These are phyloP conservation scores for Marasmarcha lunaedactyla DNA, from an alignment of 2,888 invertebrate genomes.

Conservation along the genomic window DNA sequence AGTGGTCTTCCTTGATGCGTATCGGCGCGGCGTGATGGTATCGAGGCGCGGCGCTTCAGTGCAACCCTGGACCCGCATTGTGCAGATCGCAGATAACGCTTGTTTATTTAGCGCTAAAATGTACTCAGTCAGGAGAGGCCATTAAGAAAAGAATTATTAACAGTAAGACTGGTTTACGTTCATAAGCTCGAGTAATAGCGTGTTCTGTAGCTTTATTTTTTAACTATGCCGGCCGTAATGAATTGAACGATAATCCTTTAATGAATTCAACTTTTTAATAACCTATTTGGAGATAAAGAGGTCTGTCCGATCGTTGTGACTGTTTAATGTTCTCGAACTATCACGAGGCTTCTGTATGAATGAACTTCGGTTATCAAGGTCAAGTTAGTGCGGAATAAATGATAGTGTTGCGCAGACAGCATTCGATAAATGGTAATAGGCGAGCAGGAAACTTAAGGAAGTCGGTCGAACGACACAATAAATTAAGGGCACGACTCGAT, in stretches of 20 bases:
- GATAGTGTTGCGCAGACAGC: slow-evolving; percentile 34
- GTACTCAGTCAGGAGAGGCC: slow-evolving; percentile 53
- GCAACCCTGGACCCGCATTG: slow-evolving; percentile 54
- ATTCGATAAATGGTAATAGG: slow-evolving; percentile 55
- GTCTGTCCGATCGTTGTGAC: neutral
- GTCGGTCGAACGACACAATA: slow-evolving; percentile 36
- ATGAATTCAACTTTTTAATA: slow-evolving; percentile 12
- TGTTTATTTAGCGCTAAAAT: slow-evolving; percentile 66
- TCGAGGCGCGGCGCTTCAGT: slow-evolving; percentile 61
- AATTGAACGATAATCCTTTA: slow-evolving; percentile 44
- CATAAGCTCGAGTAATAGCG: slow-evolving; percentile 42
- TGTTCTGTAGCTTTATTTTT: slow-evolving; percentile 40
- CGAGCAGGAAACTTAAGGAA: slow-evolving; percentile 51
- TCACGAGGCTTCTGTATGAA: slow-evolving; percentile 27
- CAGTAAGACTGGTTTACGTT: slow-evolving; percentile 48
- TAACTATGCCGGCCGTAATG: slow-evolving; percentile 38
- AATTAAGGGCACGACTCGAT: slow-evolving; percentile 45
- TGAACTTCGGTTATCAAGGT: slow-evolving; percentile 52
- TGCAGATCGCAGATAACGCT: slow-evolving; percentile 59
- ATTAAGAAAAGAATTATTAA: slow-evolving; percentile 59
- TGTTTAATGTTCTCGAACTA: neutral
- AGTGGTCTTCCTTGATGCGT: slow-evolving; percentile 68
- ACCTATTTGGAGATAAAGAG: neutral
- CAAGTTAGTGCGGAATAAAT: slow-evolving; percentile 39
- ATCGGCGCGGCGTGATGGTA: slow-evolving; percentile 66